Base-by-base conservation (phyloP, 1,140 invertebrate species). In the Portunus trituberculatus region DNA sequence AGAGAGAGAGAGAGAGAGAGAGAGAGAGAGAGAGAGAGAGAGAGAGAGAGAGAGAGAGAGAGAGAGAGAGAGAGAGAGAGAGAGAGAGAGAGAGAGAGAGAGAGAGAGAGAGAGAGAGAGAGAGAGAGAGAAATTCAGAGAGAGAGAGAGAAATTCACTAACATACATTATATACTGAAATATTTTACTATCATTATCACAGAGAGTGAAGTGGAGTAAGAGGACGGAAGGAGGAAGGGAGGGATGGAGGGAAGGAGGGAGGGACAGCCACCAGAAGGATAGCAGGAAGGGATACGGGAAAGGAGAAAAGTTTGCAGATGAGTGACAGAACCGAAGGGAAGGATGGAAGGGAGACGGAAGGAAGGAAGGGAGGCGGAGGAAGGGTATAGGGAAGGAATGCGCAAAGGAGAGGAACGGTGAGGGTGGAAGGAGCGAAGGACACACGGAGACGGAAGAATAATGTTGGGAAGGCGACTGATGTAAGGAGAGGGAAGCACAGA, bases 1-100 rank as follows among this genome's bases (percentile, higher is more conserved):
- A 29, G 52, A 32, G n/a, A 83, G 29, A 31, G n/a, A 83, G 29
- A 7, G 32, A 88, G n/a, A 89, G 87, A 89, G 87, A 89, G 87
- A 89, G 87, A 89, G 87, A 89, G 39, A 89, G 87, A 89, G 87
- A 89, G 87, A 89, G 87, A 89, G 87, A 89, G 87, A 89, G 87
- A 89, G 87, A 89, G 88, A 90, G 88, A 45, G 88, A 91, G 29
- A 39, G 14, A 31, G 28, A 45, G 29, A 32, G 10, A 32, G 14
- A 32, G n/a, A 90, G n/a, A 16, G 29, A 90, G 39, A 1, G 8
- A 90, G 29, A 90, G 39, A 39, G 10, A 32, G 88, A 90, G 31
- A 90, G n/a, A 39, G 29, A 31, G 12, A 90, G 8, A 45, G 31
- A 90, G 16, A 90, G 10, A 31, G 29, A 10, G 29, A 45, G 14